Percentiles rank a stretch among this genome's conserved stretches.
phyloP scores from a whole-genome alignment of 1,140 invertebrate genomes.

The Chrysomallon squamiferum region DNA sequence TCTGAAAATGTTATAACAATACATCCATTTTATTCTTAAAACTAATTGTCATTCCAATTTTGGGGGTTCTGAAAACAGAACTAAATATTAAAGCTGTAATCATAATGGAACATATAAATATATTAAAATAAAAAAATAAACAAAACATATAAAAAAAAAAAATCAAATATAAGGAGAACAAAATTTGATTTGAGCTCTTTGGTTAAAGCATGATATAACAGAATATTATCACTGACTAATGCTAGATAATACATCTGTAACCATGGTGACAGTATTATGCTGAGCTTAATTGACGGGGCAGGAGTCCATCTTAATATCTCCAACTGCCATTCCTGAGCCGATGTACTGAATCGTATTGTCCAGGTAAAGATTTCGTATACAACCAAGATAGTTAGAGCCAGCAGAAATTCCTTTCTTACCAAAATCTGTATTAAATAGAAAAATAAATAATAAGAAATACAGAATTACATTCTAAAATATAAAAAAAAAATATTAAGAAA shows the following conservation, averaged over 20 bases:
- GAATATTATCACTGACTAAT: no score
- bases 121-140: no score
- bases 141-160: no score
- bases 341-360: slow-evolving; percentile 40
- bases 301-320: slow-evolving; percentile 37
- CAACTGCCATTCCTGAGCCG: slow-evolving; percentile 22
- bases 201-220: background rate
- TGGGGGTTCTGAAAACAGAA: no score
- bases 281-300: slow-evolving; percentile 47
- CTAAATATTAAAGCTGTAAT: no score
- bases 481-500: background rate
- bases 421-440: slow-evolving; percentile 30
- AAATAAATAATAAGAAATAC: slow-evolving; percentile 2
- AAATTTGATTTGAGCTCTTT: background rate
- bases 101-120: no score
- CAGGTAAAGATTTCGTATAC: slow-evolving; percentile 68
- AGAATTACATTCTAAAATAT: background rate
- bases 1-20: no score
- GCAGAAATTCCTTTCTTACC: slow-evolving; percentile 68
- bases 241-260: background rate
- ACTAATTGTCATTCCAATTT: no score
- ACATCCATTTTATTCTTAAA: no score
- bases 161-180: no score
- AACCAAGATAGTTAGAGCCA: slow-evolving; percentile 79
- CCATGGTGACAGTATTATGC: slow-evolving; percentile 15